Conservation (phyloP, 2,888 invertebrate species). For the Chrysomela aeneicollis region DNA sequence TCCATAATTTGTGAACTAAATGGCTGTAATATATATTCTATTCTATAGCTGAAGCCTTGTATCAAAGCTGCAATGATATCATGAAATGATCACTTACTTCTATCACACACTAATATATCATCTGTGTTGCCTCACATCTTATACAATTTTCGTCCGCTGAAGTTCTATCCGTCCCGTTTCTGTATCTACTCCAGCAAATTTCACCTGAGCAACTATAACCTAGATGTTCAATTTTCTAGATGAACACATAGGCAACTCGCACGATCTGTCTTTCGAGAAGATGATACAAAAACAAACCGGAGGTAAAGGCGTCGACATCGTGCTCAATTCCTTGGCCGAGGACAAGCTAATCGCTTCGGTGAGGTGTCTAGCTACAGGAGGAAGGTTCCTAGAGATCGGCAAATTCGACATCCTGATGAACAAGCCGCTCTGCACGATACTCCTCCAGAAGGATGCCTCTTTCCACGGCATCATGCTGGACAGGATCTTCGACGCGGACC, state of each 20-base stretch:
- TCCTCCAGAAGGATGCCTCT: conserved; percentile 74
- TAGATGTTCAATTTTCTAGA: background rate
- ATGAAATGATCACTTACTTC: no score
- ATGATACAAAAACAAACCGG: conserved; percentile 81
- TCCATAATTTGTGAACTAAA: no score
- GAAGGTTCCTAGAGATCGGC: conserved; percentile 86
- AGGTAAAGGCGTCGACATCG: conserved; percentile 88
- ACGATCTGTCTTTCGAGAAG: conserved; percentile 85
- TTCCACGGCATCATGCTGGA: conserved; percentile 83
- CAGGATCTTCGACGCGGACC: conserved; percentile 3
- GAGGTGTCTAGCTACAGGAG: conserved; percentile 67
- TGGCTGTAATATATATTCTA: no score
- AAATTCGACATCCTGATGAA: conserved; percentile 81
- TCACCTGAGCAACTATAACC: no score
- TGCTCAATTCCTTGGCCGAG: conserved; percentile 89
- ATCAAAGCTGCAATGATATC: no score
- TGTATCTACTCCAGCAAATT: no score
- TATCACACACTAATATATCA: no score
- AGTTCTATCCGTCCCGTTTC: no score
- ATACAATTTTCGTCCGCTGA: no score
- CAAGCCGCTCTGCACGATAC: conserved; percentile 69
- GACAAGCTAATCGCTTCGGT: conserved; percentile 82
- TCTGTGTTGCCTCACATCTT: no score
- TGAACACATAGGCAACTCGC: conserved; percentile 65
- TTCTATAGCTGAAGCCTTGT: no score